phyloP scores from a whole-genome alignment of 2,113 vertebrate genomes.

The Catharus minimus region DNA sequence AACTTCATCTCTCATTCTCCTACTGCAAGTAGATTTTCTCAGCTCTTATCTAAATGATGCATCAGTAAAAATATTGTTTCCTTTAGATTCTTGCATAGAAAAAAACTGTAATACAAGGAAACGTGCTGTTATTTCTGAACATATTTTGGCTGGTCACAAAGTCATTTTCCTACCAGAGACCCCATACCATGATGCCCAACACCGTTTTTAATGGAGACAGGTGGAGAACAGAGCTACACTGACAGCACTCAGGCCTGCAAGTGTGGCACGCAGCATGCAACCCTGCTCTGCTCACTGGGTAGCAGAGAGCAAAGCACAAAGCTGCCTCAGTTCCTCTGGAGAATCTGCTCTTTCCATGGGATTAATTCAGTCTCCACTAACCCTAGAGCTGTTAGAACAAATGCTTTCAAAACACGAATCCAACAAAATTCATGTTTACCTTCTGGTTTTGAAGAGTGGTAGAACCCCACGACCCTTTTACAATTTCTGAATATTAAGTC shows the following conservation, averaged over 20 bases:
- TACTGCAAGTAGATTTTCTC: background rate
- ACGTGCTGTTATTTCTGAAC: background rate
- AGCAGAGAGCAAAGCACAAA: background rate
- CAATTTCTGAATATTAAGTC: background rate
- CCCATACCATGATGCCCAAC: background rate
- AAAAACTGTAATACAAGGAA: background rate
- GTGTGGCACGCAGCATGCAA: fast-evolving
- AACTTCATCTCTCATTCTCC: background rate
- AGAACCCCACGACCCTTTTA: background rate
- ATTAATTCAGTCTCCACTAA: background rate
- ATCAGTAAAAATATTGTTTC: background rate
- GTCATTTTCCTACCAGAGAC: background rate
- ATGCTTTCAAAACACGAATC: background rate
- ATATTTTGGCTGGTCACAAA: background rate
- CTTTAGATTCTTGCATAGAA: background rate
- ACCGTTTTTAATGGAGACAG: background rate
- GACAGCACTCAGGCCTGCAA: background rate
- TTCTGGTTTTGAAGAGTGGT: background rate
- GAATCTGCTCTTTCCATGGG: background rate
- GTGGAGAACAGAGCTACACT: background rate
- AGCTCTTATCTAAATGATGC: background rate
- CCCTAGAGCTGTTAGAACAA: background rate
- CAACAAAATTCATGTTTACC: background rate
- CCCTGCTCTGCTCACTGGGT: background rate
- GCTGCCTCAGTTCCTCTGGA: background rate